Base-by-base conservation (phyloP, 2,888 invertebrate species). In the Hydroisotoma schaefferi region DNA sequence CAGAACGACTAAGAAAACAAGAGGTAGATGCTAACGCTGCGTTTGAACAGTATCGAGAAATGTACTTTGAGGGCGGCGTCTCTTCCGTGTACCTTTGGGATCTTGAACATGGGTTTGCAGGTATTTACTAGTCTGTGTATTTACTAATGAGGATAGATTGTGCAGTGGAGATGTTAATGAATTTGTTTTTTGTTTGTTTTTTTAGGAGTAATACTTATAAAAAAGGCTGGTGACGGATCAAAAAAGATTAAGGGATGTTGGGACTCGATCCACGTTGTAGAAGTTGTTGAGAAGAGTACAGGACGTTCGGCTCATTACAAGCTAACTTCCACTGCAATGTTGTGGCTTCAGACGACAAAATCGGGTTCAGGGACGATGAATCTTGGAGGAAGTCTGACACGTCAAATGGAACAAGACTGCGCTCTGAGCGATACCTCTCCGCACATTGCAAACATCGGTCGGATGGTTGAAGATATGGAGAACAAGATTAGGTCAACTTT, bases 41-140 rank as follows among this genome's bases (percentile, higher is more conserved):
- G 15, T 99, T 99, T 77, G 97, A 98, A 78, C 94, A 94, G 76
- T 99, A 99, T 77, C 86, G 97, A 75, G 98, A 98, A 79, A 91
- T 98, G 88, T 99, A 99, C 78, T 99, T 94, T 78, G 99, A 99
- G 79, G 99, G 99, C 56, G 99, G 99, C 1, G 95, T 99, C 1
- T 98, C 98, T 20, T 98, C 98, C 5, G 99, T 98, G 2, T 99
- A 99, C 79, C 83, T 99, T 68, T 99, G 99, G 99, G 99, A 99
- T 75, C 83, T 99, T 77, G 98, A 99, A 76, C 91, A 92, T 79
- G 98, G 98, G 4, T 99, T 99, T 82, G 98, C 94, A 71, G 89
- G 88, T 83, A 73, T 69, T 60, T 63, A 44, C 22, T 43, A 57
- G n/a, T 38, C 23, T 61, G 23, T 55, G 2, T 22, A 18, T 53